Percentiles rank a stretch among this genome's conserved stretches.
These are phyloP conservation scores for Luscinia megarhynchos DNA, from an alignment of 2,797 vertebrate genomes.

Conservation along the genomic window DNA sequence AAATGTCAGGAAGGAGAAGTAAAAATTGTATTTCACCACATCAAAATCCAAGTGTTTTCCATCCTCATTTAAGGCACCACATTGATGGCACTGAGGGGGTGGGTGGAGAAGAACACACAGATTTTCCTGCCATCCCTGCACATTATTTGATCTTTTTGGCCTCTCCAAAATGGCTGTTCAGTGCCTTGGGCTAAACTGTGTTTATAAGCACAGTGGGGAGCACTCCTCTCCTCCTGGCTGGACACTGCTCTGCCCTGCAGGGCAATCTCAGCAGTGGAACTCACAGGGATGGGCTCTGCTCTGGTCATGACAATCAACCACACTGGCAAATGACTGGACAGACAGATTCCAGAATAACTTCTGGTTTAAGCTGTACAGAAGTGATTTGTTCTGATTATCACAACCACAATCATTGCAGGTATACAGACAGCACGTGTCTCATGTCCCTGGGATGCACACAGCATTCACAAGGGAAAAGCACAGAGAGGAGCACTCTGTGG, in stretches of 20 bases:
- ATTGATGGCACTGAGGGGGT: no score
- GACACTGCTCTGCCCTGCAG: not conserved
- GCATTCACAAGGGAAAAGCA: not conserved
- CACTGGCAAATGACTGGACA: not conserved
- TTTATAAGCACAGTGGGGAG: not conserved
- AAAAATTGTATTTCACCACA: not conserved
- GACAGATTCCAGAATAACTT: not conserved
- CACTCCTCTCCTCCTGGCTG: not conserved
- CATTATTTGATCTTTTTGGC: not conserved
- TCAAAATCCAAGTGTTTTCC: not conserved
- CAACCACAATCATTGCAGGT: not conserved
- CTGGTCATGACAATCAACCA: not conserved
- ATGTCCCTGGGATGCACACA: fast-evolving
- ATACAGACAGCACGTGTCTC: not conserved
- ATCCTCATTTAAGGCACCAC: not conserved
- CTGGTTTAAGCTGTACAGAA: not conserved
- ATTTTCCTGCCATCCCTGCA: not conserved
- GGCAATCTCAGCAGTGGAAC: not conserved
- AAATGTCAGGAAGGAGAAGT: not conserved
- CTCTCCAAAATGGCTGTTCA: not conserved
- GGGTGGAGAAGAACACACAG: not conserved
- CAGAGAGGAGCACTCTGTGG: not conserved
- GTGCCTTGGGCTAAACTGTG: not conserved
- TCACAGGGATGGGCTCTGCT: not conserved
- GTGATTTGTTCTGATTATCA: not conserved